Evolutionary conservation across 2,888 invertebrate genomes (phyloP).

Genomic region (Amphipoea oculea): DNA sequence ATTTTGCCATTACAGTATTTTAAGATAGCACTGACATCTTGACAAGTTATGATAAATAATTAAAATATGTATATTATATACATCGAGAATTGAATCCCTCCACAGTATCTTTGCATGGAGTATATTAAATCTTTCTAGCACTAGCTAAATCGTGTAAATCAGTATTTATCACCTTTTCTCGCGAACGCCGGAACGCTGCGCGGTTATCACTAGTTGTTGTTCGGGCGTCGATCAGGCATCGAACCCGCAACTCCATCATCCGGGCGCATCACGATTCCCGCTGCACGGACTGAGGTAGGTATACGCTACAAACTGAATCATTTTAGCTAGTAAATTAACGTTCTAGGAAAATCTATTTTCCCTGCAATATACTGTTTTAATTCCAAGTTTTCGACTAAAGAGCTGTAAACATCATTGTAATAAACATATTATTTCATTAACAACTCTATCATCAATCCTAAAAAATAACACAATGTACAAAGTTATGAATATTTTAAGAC

Average conservation of each 20-base stretch:
- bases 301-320: constrained; percentile 23
- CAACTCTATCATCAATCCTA: background rate
- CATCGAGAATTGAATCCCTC: background rate
- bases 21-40: background rate
- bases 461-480: background rate
- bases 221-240: constrained; percentile 57
- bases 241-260: constrained; percentile 60
- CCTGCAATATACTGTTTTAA: background rate
- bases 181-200: constrained; percentile 36
- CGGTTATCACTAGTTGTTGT: constrained; percentile 50
- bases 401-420: background rate
- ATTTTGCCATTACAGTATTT: background rate
- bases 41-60: background rate
- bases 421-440: background rate
- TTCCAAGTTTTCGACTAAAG: background rate
- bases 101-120: constrained; percentile 9
- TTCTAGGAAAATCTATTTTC: background rate
- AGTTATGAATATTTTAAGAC: background rate
- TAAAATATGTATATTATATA: background rate
- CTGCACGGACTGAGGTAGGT: constrained; percentile 37
- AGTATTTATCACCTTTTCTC: constrained; percentile 62
- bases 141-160: constrained; percentile 56
- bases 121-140: constrained; percentile 50
- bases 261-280: constrained; percentile 61
- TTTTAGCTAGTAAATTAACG: background rate